These are phyloP conservation scores for Pelusios castaneus DNA, from an alignment of 2,113 vertebrate species.

Conservation along the genomic window DNA sequence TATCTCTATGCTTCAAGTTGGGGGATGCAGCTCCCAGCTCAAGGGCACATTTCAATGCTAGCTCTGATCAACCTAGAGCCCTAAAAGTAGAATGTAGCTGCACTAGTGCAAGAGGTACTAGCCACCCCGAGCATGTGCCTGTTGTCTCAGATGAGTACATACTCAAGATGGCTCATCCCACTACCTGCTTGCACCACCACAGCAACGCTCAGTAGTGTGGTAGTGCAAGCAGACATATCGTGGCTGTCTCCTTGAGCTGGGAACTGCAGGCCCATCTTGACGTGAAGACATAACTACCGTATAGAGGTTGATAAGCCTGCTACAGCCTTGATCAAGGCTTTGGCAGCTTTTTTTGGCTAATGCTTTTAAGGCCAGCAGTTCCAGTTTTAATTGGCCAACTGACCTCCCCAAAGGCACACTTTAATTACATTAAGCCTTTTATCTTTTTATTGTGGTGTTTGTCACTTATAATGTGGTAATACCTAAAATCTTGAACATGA, in stretches of 20 bases:
- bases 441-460: neutral
- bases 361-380: neutral
- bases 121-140: neutral
- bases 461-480: neutral
- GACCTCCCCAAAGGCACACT: neutral
- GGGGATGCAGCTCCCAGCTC: neutral
- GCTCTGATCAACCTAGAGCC: too few relatives aligned
- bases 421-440: neutral
- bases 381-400: neutral
- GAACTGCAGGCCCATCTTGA: neutral
- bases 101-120: too few relatives aligned
- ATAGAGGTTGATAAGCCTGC: neutral
- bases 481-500: fast-evolving
- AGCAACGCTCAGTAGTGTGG: too few relatives aligned
- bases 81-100: too few relatives aligned
- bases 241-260: too few relatives aligned
- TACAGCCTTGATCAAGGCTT: neutral
- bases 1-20: neutral
- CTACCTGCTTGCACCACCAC: neutral
- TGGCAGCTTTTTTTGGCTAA: neutral
- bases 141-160: neutral
- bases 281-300: neutral
- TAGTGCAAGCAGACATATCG: neutral
- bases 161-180: neutral
- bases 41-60: too few relatives aligned